Percentiles rank a stretch among this genome's conserved stretches.
phyloP scores from a whole-genome alignment of 2,888 invertebrate genomes.

The Cerastis rubricosa region DNA sequence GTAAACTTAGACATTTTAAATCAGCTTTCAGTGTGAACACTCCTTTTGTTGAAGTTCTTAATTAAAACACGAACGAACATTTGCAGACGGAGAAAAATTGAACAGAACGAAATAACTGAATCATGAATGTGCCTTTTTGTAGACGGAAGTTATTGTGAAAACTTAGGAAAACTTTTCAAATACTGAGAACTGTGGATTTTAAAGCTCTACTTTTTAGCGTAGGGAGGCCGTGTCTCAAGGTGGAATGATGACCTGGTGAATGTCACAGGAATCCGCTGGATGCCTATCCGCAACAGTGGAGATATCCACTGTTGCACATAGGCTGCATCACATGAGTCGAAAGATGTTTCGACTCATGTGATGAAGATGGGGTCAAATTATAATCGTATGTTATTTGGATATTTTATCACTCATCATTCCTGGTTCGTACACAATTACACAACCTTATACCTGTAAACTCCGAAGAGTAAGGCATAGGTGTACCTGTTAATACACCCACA shows the following conservation, averaged over 20 bases:
- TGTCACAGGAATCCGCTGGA: neutral
- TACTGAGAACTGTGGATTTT: neutral
- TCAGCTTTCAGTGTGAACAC: slow-evolving; percentile 6
- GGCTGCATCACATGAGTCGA: no score
- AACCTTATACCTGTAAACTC: no score
- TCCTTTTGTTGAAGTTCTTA: slow-evolving; percentile 33
- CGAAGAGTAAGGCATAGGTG: no score
- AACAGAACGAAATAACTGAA: slow-evolving; percentile 11
- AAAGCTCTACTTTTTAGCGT: neutral
- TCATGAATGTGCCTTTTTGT: slow-evolving; percentile 20
- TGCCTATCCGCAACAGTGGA: neutral
- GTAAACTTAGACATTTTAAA: slow-evolving; percentile 23
- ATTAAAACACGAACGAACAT: slow-evolving; percentile 42
- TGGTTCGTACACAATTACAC: no score
- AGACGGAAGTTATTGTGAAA: neutral
- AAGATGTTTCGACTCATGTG: neutral
- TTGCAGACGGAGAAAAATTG: slow-evolving; percentile 13
- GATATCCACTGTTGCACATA: no score
- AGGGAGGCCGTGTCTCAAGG: neutral
- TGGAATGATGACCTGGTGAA: neutral
- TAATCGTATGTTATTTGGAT: neutral
- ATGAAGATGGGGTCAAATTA: neutral
- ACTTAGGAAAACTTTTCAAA: neutral
- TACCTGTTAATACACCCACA: no score
- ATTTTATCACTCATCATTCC: neutral